Base-by-base conservation (phyloP, 2,113 vertebrate species). In the Syrmaticus mikado region DNA sequence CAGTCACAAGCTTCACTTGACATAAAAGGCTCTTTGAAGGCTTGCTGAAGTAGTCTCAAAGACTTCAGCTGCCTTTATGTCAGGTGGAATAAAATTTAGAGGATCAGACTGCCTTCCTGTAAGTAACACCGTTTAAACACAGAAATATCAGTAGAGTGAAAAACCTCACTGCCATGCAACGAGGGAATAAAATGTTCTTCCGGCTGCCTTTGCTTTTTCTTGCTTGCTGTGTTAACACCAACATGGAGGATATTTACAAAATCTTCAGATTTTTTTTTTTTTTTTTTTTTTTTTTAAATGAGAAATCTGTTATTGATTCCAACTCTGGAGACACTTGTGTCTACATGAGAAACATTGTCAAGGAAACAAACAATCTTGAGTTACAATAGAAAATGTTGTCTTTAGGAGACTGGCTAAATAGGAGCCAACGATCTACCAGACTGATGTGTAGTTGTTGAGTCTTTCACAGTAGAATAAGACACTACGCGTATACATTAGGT, bases 401-500 rank as follows among this genome's bases (percentile, higher is more conserved):
- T 96, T 95, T 89, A 93, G 70, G 94, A 94, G 88, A 82, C 30
- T n/a, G 52, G 57, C 64, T 34, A 88, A 81, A 71, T 8, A 60
- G 64, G 45, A 95, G 74, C 86, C 70, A 96, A 87, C 74, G 83
- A 84, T 41, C 24, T 81, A 72, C 30, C 74, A 92, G 71, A 62
- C 22, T 87, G 94, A 93, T 81, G 55, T 96, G 53, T 92, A 91
- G 82, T 91, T 85, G 57, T 41, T 78, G 48, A 13, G 34, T n/a
- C n/a, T 93, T 91, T 92, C 87, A 92, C 81, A 97, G 64, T 20
- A 76, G 60, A 83, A 90, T 66, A 95, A 96, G 94, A 85, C 34
- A 30, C 25, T 65, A 52, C 19, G 87, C 64, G 34, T 43, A 64
- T 68, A 53, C 13, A 55, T 64, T 41, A 48, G 48, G 28, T 95